These are phyloP conservation scores for Hepsetus odoe DNA, from an alignment of 2,113 vertebrate species.

Conservation along the genomic window DNA sequence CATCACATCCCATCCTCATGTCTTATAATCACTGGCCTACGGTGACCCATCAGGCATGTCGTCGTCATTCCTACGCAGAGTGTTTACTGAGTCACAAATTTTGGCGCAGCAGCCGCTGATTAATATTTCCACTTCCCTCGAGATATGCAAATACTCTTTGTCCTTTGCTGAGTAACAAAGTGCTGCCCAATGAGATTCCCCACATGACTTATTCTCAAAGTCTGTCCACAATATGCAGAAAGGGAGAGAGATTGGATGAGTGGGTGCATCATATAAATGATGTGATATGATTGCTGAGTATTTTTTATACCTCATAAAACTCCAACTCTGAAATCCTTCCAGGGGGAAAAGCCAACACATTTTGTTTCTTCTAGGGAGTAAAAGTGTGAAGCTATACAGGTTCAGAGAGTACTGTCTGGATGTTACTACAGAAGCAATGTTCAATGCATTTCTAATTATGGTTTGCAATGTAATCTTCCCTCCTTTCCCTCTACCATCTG, in stretches of 20 bases:
- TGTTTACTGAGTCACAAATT: conserved; percentile 65
- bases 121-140: conserved; percentile 66
- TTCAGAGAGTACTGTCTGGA: not conserved
- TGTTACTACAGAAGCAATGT: not conserved
- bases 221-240: not conserved
- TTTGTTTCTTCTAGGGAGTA: no score
- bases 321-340: not conserved
- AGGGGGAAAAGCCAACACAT: not conserved
- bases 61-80: conserved; percentile 37
- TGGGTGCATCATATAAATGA: not conserved
- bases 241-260: not conserved
- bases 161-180: conserved; percentile 62
- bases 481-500: not conserved
- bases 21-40: not conserved
- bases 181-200: conserved; percentile 52
- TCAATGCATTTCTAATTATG: not conserved
- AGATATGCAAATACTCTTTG: conserved; percentile 65
- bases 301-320: not conserved
- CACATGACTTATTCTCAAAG: conserved; percentile 56
- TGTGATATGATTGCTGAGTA: not conserved
- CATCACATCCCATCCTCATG: not conserved
- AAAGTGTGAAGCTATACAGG: not conserved
- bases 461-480: not conserved
- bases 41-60: conserved; percentile 41
- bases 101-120: conserved; percentile 62